phyloP scores from a whole-genome alignment of 1,140 invertebrate species.

The Hermatobates lingyangjiaoensis region DNA sequence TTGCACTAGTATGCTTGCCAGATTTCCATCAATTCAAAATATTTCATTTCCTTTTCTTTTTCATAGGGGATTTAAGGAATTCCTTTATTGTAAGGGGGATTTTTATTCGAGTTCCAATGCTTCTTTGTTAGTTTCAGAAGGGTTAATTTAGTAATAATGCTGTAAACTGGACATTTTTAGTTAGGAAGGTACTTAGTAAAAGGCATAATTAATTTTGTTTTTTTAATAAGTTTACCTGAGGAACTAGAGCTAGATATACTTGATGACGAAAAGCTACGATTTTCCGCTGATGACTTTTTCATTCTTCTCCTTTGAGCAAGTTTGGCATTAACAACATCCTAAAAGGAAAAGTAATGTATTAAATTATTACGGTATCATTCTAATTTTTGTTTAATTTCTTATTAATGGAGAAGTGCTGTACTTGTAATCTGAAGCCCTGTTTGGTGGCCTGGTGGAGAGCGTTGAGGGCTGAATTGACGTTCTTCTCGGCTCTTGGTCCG shows the following conservation, averaged over 20 bases:
- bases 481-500: conserved; percentile 24
- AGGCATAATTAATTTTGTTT: too few species aligned
- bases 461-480: conserved; percentile 36
- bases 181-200: too few species aligned
- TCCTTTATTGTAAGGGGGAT: too few species aligned
- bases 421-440: conserved; percentile 50
- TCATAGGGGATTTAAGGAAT: too few species aligned
- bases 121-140: too few species aligned
- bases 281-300: conserved; percentile 36
- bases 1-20: too few species aligned
- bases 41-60: too few species aligned
- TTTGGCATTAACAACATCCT: conserved; percentile 45
- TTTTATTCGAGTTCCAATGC: too few species aligned
- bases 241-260: conserved; percentile 29
- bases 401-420: conserved; percentile 15
- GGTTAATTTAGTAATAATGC: too few species aligned
- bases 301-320: conserved; percentile 46
- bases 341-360: conserved; percentile 12
- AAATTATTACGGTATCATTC: not conserved
- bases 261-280: conserved; percentile 25
- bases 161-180: too few species aligned
- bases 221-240: too few species aligned
- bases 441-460: conserved; percentile 49
- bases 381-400: not conserved
- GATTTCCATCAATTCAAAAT: too few species aligned